phyloP scores from a whole-genome alignment of 30 jellyfish, hydroid and myxozoan genomes.

The Pseudorhiza aurosa region DNA sequence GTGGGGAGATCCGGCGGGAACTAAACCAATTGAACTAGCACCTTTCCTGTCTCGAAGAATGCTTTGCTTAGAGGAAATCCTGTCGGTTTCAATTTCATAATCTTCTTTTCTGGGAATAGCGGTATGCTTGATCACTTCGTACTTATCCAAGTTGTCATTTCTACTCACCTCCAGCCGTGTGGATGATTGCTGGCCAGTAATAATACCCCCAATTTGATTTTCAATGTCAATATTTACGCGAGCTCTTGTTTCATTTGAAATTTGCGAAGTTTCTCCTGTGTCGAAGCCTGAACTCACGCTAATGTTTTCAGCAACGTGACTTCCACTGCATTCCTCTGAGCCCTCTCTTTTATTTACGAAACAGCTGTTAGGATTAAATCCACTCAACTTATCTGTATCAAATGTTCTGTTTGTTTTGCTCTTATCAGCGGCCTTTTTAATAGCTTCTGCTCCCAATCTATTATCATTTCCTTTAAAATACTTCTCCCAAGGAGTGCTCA shows the following conservation, averaged over 20 bases:
- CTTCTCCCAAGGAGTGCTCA: constrained; percentile 73
- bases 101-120: constrained; percentile 29
- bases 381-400: neutral
- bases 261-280: neutral
- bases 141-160: constrained; percentile 31
- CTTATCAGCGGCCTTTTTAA: constrained; percentile 6
- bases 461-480: constrained; percentile 17
- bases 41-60: constrained; percentile 2
- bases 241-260: neutral
- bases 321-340: neutral
- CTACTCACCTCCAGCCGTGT: neutral
- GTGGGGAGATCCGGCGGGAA: neutral
- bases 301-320: too few species aligned
- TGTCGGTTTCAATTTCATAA: neutral
- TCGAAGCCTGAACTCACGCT: neutral
- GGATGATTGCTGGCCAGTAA: neutral
- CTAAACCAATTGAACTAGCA: neutral
- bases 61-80: neutral
- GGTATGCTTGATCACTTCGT: constrained; percentile 26
- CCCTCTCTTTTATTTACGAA: neutral
- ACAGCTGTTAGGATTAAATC: constrained; percentile 41
- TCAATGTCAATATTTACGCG: neutral
- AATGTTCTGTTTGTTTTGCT: neutral
- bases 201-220: neutral
- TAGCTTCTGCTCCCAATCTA: neutral